Evolutionary conservation across 92 coral and sea anemone species (phyloP), one percentile per base, ranked within the genome.

Genomic region (Parazoanthus darwini): DNA sequence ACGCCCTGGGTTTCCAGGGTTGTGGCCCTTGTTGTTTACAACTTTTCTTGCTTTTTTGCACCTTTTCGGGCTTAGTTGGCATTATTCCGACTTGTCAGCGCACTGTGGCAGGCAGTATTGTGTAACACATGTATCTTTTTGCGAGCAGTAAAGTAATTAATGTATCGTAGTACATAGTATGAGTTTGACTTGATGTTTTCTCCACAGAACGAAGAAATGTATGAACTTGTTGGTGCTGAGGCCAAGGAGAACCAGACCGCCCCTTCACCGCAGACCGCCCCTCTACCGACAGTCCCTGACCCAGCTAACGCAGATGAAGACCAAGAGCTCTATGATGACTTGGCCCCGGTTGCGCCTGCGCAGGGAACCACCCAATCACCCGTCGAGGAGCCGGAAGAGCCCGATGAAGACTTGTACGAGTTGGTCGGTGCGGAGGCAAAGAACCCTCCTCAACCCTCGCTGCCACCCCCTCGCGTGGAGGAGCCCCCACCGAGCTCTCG

Each of bases 311-410:
- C 37, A 58, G 63, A 63, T 4, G 91, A 77, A 37, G 82, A 51
- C 6, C 90, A 63, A 29, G 91, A 88, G 74, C 4, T 88, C 79
- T 88, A 88, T 54, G 91, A 88, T 33, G 91, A 88, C 20, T 51
- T 88, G 15, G 72, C 91, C 33, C 4, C 88, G 2, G 13, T 23
- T 37, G 82, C 38, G 6, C 3, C 85, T 33, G 72, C n/a, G 33
- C 73, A 86, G 25, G 37, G 51, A 33, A 4, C 78, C 15, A 0
- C 37, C 20, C 38, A 42, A 80, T 25, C 70, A 83, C 39, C 87
- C 78, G 46, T 77, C 5, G 87, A 88, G 42, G 81, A 82, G 38
- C 50, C 43, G 4, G 74, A 72, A 20, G 77, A 74, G 37, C 54
- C 43, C 8, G 88, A 43, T 14, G 82, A 86, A 50, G 89, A 89